Evolutionary conservation across 2,888 invertebrate species (phyloP).

Genomic region (Plebejus melissa): DNA sequence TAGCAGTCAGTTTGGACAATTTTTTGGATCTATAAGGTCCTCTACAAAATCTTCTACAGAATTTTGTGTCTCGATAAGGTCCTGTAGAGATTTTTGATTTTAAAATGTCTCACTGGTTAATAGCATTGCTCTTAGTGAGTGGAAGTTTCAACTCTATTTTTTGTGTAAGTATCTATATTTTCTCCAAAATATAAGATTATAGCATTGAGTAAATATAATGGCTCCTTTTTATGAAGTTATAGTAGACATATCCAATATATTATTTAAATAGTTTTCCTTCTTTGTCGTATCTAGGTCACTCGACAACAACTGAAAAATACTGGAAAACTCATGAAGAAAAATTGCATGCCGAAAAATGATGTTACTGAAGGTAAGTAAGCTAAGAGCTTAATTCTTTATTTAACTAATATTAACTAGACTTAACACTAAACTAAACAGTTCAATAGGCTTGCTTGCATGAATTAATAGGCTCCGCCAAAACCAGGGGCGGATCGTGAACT

Average conservation of each 20-base stretch:
- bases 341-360: slow-evolving; percentile 80
- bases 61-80: background rate
- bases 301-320: slow-evolving; percentile 81
- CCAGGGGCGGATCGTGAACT: no score
- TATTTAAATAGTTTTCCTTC: background rate
- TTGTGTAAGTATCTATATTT: slow-evolving; percentile 10
- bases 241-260: no score
- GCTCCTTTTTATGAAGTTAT: no score
- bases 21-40: background rate
- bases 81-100: background rate
- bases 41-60: background rate
- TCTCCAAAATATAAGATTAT: no score
- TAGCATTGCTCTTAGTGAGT: slow-evolving; percentile 11
- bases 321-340: slow-evolving; percentile 78
- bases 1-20: background rate
- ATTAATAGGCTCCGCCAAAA: no score
- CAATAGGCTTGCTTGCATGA: no score
- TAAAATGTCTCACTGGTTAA: background rate
- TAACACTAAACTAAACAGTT: no score
- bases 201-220: no score
- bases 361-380: slow-evolving; percentile 61
- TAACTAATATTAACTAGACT: no score
- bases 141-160: slow-evolving; percentile 1
- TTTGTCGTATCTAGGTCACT: slow-evolving; percentile 51
- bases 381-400: no score